Conservation (phyloP, 2,113 vertebrate species). For the Eleginops maclovinus region DNA sequence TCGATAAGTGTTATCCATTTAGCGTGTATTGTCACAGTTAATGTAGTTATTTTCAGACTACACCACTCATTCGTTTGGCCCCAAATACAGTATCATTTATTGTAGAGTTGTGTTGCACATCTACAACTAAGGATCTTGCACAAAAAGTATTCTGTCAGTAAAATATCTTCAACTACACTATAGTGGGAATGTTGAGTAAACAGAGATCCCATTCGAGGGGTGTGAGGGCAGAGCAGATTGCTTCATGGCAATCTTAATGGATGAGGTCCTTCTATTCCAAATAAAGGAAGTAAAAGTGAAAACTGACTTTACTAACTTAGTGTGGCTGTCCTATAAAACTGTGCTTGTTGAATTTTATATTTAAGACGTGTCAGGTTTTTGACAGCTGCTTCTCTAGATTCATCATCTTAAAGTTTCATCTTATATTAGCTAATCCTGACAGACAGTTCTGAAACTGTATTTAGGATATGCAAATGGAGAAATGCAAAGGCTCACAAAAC, state of each 20-base stretch:
- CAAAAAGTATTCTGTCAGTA: neutral
- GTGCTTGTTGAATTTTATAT: neutral
- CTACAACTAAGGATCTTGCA: constrained; percentile 1
- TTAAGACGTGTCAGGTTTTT: neutral
- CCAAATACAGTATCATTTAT: neutral
- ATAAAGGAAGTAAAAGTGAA: neutral
- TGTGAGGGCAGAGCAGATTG: neutral
- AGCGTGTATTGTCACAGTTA: neutral
- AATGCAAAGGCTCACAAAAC: neutral
- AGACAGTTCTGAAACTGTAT: neutral
- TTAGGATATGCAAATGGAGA: neutral
- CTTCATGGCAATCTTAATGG: neutral
- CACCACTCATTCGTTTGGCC: neutral
- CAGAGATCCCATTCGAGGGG: neutral
- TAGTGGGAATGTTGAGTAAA: neutral
- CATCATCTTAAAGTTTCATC: neutral
- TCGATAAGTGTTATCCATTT: neutral
- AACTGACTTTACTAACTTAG: no score
- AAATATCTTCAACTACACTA: neutral
- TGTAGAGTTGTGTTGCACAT: neutral
- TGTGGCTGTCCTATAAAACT: neutral
- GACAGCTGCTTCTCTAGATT: neutral
- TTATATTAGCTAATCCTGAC: neutral
- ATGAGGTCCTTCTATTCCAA: neutral
- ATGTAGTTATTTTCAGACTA: neutral